Conservation (phyloP, 2,113 vertebrate species). For the Xenopus tropicalis region UCB_Xtro_10.0 CM004447.2:128055501-128056000, state of each 20-base stretch:
- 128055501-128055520: no score
- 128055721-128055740: slow-evolving; percentile 8
- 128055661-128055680: not conserved
- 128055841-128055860: slow-evolving; percentile 6
- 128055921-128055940: not conserved
- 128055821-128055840: slow-evolving; percentile 24
- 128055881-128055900: not conserved
- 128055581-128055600: not conserved
- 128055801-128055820: slow-evolving; percentile 9
- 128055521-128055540: no score
- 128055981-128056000: no score
- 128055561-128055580: not conserved
- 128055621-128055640: not conserved
- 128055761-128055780: slow-evolving; percentile 30
- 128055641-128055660: not conserved
- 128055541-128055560: no score
- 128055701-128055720: not conserved
- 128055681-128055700: not conserved
- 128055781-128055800: slow-evolving; percentile 24
- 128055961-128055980: no score
- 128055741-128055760: slow-evolving; percentile 34
- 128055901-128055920: not conserved
- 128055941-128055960: not conserved
- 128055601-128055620: not conserved
- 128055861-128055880: not conserved